A percentile compares a stretch with the other conserved stretches of the same genome.
Evolutionary conservation across 2,888 invertebrate species (phyloP).

Genomic region (Sthenelais limicola): DNA sequence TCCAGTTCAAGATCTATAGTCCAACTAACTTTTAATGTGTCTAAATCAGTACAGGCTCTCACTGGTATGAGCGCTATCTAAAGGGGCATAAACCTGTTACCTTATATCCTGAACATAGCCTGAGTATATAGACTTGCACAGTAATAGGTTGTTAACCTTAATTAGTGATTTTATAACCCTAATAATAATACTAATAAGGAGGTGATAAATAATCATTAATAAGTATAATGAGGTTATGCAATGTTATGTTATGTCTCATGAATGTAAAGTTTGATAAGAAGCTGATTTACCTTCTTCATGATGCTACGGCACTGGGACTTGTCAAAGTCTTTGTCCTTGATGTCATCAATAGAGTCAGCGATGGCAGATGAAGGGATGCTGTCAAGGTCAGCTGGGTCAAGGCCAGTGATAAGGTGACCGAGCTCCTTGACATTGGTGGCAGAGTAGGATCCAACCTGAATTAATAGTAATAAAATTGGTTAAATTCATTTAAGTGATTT

Average conservation of each 20-base stretch:
- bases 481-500: no score
- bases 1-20: no score
- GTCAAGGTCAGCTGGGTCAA: conserved; percentile 2
- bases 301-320: conserved; percentile 12
- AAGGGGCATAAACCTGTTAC: no score
- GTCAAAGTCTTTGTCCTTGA: conserved; percentile 18
- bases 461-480: no score
- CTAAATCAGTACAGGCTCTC: no score
- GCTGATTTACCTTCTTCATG: conserved; percentile 15
- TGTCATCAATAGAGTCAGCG: not conserved
- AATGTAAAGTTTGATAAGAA: not conserved
- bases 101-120: not conserved
- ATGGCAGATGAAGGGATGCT: conserved; percentile 5
- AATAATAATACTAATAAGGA: no score
- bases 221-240: no score
- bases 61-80: no score
- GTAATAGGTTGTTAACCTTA: not conserved
- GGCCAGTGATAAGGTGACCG: conserved; percentile 7
- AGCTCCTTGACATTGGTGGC: not conserved
- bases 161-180: not conserved
- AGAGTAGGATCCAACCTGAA: not conserved
- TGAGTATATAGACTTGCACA: not conserved
- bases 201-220: no score
- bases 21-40: no score
- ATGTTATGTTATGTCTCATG: no score